These are phyloP conservation scores for Alethe diademata DNA, from an alignment of 2,113 vertebrate species.

Conservation along the genomic window DNA sequence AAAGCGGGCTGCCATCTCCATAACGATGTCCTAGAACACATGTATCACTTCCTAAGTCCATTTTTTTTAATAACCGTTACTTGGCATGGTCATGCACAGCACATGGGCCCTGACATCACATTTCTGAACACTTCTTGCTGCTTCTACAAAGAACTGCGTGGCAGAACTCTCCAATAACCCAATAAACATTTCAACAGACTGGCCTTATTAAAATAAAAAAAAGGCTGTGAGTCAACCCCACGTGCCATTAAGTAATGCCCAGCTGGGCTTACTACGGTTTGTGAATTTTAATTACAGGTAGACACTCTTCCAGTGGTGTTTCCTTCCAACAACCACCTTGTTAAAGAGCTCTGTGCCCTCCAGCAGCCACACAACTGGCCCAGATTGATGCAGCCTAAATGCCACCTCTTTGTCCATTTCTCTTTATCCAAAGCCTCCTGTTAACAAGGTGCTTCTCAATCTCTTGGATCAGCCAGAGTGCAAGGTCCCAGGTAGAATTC, in stretches of 20 bases:
- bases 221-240: neutral
- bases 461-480: neutral
- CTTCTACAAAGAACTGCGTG: neutral
- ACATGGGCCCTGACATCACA: neutral
- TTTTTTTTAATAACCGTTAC: neutral
- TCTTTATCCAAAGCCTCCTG: neutral
- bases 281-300: neutral
- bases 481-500: neutral
- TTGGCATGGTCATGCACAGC: neutral
- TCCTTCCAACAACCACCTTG: neutral
- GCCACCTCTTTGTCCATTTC: neutral
- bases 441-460: neutral
- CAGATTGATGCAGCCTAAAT: neutral
- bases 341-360: neutral
- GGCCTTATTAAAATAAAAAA: neutral
- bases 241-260: neutral
- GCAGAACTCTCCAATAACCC: neutral
- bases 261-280: neutral
- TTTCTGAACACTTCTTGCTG: neutral
- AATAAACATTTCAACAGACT: constrained; percentile 1
- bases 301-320: neutral
- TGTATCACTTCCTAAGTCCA: neutral
- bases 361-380: fast-evolving
- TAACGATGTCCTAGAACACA: constrained; percentile 7
- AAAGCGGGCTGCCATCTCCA: constrained; percentile 39